These are phyloP conservation scores for Hippocampus barbouri DNA, from an alignment of 2,113 vertebrate species.

Conservation along the genomic window DNA sequence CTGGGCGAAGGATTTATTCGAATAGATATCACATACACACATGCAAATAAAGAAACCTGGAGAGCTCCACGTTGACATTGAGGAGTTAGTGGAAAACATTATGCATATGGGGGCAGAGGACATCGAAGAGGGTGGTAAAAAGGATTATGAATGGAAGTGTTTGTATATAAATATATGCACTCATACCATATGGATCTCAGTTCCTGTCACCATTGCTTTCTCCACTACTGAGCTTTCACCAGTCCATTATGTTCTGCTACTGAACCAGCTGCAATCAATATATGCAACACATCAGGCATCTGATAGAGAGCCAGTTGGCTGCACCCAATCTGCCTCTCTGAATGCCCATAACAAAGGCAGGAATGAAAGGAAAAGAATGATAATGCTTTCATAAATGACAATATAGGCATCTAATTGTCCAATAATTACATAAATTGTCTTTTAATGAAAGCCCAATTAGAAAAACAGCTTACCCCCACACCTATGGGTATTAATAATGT, in stretches of 20 bases:
- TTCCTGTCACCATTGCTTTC: constrained; percentile 42
- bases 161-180: constrained; percentile 23
- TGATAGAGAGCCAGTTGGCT: constrained; percentile 58
- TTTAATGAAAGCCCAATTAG: background rate
- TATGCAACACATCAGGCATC: constrained; percentile 75
- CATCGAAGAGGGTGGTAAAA: constrained; percentile 54
- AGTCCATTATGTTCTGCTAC: constrained; percentile 84
- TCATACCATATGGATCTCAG: constrained; percentile 33
- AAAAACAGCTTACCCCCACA: too few species aligned
- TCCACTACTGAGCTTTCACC: constrained; percentile 67
- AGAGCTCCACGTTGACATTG: constrained; percentile 74
- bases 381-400: constrained; percentile 36
- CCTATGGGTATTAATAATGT: too few species aligned
- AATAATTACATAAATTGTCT: background rate
- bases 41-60: constrained; percentile 81
- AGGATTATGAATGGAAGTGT: constrained; percentile 20
- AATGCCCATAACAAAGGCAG: constrained; percentile 33
- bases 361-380: constrained; percentile 31
- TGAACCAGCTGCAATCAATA: constrained; percentile 85
- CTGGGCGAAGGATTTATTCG: constrained; percentile 93
- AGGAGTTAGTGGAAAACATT: constrained; percentile 66
- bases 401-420: constrained; percentile 40
- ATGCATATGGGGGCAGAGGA: constrained; percentile 84
- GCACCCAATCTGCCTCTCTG: constrained; percentile 4
- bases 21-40: constrained; percentile 84